A percentile compares a stretch with the other conserved stretches of the same genome.
Evolutionary conservation across 2,113 vertebrate genomes (phyloP).

Genomic region (Zosterops borbonicus): DNA sequence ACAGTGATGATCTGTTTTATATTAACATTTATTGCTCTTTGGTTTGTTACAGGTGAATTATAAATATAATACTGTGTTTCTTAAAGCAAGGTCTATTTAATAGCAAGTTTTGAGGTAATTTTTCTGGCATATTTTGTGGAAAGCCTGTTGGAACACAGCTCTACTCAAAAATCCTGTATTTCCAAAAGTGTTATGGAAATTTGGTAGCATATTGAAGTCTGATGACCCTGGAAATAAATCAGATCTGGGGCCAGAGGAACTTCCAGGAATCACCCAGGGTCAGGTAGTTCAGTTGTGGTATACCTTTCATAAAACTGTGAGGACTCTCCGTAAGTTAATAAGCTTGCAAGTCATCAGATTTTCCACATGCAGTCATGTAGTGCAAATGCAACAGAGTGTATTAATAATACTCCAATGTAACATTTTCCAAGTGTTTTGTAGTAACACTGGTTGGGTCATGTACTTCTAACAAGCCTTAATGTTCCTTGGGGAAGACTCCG

Average conservation of each 20-base stretch:
- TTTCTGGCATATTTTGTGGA: not conserved
- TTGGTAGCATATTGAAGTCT: not conserved
- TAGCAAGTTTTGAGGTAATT: not conserved
- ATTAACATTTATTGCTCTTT: not conserved
- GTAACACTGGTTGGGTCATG: slow-evolving; percentile 19
- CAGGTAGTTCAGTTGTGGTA: not conserved
- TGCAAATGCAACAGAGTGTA: slow-evolving; percentile 11
- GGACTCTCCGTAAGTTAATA: not conserved
- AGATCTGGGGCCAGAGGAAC: not conserved
- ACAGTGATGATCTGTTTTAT: not conserved
- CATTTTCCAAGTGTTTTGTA: slow-evolving; percentile 58
- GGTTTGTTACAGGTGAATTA: not conserved
- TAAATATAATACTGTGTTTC: not conserved
- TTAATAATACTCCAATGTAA: slow-evolving; percentile 44
- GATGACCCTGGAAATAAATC: not conserved
- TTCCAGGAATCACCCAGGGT: not conserved
- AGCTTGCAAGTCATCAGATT: slow-evolving; percentile 14
- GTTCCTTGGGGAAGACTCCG: not conserved
- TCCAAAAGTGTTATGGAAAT: not conserved
- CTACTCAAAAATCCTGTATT: not conserved
- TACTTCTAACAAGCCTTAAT: slow-evolving; percentile 24
- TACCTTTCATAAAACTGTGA: not conserved
- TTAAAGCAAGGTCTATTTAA: not conserved
- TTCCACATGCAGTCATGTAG: not conserved
- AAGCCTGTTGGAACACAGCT: not conserved